These are phyloP conservation scores for Podarcis raffonei DNA, from an alignment of 2,113 vertebrate genomes.

Conservation along the genomic window DNA sequence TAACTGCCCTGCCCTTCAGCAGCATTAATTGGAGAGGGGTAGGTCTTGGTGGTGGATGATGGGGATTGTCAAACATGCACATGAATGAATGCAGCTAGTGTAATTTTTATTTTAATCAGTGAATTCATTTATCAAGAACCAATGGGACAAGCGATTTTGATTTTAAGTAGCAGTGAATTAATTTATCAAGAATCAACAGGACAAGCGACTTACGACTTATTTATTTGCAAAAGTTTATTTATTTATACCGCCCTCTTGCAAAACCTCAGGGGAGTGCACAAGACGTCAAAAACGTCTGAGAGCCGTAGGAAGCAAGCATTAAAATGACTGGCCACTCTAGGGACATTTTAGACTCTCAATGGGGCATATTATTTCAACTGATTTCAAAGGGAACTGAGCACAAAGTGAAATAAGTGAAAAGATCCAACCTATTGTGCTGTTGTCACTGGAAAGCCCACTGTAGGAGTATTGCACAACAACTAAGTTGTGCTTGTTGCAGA, in stretches of 20 bases:
- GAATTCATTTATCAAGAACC: neutral
- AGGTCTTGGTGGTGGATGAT: no score
- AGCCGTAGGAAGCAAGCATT: no score
- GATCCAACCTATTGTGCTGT: neutral
- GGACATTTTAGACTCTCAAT: no score
- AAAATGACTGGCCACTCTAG: no score
- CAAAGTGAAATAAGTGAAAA: neutral
- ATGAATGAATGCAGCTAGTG: neutral
- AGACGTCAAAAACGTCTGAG: no score
- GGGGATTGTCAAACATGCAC: neutral
- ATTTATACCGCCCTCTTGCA: no score
- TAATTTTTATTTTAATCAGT: neutral
- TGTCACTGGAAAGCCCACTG: neutral
- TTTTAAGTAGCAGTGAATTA: no score
- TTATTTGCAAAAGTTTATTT: no score
- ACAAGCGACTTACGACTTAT: neutral
- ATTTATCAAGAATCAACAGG: neutral
- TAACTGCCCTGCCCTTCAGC: no score
- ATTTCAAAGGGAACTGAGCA: neutral
- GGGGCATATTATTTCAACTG: neutral
- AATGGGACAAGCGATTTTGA: neutral
- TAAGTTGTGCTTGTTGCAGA: neutral
- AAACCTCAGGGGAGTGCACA: no score
- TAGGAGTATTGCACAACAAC: neutral
- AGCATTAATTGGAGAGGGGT: no score